Percentiles rank a stretch among this genome's conserved stretches.
Evolutionary conservation across 1,140 invertebrate species (phyloP).

Genomic region (Lucilia sericata): DNA sequence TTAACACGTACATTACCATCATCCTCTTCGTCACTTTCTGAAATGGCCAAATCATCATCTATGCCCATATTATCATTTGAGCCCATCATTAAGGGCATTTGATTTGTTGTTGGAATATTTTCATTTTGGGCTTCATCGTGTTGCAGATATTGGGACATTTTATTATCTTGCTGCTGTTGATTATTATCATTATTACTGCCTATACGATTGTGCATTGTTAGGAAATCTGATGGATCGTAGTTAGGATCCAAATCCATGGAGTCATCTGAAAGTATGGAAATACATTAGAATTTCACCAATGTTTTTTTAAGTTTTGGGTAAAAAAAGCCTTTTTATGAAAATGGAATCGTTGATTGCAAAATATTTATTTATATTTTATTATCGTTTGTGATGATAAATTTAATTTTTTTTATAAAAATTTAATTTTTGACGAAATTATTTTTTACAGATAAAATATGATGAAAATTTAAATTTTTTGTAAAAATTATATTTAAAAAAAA

Average conservation of each 20-base stretch:
- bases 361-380: too few relatives aligned
- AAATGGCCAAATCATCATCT: slow-evolving; percentile 82
- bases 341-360: too few relatives aligned
- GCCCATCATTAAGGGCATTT: slow-evolving; percentile 52
- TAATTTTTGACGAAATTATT: too few relatives aligned
- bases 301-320: too few relatives aligned
- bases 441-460: too few relatives aligned
- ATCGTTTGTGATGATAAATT: too few relatives aligned
- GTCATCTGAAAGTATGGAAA: slow-evolving; percentile 72
- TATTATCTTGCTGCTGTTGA: slow-evolving; percentile 1
- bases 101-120: slow-evolving; percentile 28
- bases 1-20: slow-evolving; percentile 53
- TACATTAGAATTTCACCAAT: neutral
- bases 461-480: too few relatives aligned
- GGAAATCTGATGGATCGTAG: slow-evolving; percentile 88
- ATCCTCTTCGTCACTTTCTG: slow-evolving; percentile 82
- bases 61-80: slow-evolving; percentile 67
- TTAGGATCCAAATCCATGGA: slow-evolving; percentile 85
- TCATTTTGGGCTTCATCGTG: slow-evolving; percentile 32
- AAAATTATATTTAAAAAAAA: too few relatives aligned
- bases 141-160: slow-evolving; percentile 32
- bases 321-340: too few relatives aligned
- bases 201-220: slow-evolving; percentile 68
- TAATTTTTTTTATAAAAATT: too few relatives aligned
- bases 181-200: slow-evolving; percentile 46